Conservation (phyloP, 2,797 vertebrate genomes). For the Enteromius paludinosus region DNA sequence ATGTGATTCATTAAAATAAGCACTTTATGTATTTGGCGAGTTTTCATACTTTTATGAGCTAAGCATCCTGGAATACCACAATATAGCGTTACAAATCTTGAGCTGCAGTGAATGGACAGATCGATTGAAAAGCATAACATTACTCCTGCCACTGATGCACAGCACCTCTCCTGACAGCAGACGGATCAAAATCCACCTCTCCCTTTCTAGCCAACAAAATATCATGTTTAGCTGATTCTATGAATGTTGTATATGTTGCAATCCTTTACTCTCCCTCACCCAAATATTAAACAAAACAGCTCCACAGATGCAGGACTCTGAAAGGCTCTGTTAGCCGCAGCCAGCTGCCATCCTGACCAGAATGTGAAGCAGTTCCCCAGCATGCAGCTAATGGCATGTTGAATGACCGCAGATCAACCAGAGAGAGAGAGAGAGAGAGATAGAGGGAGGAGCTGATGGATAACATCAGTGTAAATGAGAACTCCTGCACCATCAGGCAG, state of each 20-base stretch:
- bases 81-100: not conserved
- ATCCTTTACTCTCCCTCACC: not conserved
- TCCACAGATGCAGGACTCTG: slow-evolving; percentile 25
- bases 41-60: not conserved
- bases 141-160: slow-evolving; percentile 16
- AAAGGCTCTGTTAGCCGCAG: slow-evolving; percentile 33
- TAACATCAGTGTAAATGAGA: slow-evolving; percentile 30
- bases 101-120: slow-evolving; percentile 13
- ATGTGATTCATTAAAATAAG: not conserved
- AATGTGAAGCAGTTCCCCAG: slow-evolving; percentile 49
- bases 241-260: not conserved
- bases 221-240: not conserved
- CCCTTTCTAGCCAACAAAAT: not conserved
- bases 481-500: slow-evolving; percentile 11
- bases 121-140: not conserved
- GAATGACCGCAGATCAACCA: slow-evolving; percentile 21
- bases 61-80: not conserved
- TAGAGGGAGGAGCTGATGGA: slow-evolving; percentile 3
- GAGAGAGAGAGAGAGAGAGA: slow-evolving; percentile 2
- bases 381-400: slow-evolving; percentile 32
- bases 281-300: not conserved
- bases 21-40: not conserved
- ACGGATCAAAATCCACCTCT: not conserved
- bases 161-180: slow-evolving; percentile 10
- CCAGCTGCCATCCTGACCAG: slow-evolving; percentile 47